Evolutionary conservation across 37 sponge, comb jelly and placozoan species (phyloP).

Genomic region (Beroe forskalii): DNA sequence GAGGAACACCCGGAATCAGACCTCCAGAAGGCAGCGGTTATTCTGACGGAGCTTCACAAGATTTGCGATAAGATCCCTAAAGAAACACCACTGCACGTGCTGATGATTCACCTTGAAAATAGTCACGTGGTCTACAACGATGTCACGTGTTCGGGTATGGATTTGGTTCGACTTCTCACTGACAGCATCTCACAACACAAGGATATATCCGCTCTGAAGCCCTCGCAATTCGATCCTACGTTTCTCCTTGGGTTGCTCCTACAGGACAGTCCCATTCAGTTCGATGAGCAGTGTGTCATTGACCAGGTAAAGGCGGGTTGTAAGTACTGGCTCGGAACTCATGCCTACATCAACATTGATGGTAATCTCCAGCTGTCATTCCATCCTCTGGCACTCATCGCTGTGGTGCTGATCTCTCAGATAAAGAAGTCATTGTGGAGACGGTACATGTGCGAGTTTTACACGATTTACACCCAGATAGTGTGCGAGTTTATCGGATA

Average conservation of each 20-base stretch:
- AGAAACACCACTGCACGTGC: not conserved
- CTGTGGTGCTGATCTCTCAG: not conserved
- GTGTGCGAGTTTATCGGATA: not conserved
- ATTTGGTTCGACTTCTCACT: slow-evolving; percentile 41
- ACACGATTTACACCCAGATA: slow-evolving; percentile 2
- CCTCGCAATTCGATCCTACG: not conserved
- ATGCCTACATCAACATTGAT: slow-evolving; percentile 21
- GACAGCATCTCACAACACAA: not conserved
- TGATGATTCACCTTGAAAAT: slow-evolving; percentile 17
- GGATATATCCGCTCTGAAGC: not conserved
- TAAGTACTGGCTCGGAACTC: slow-evolving; percentile 18
- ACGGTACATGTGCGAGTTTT: not conserved
- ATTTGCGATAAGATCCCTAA: not conserved
- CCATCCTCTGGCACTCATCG: slow-evolving; percentile 14
- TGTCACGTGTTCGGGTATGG: not conserved
- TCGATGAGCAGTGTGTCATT: not conserved
- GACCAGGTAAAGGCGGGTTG: slow-evolving; percentile 6
- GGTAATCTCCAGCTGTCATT: not conserved
- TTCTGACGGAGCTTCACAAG: not conserved
- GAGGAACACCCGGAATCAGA: not conserved
- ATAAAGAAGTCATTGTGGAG: not conserved
- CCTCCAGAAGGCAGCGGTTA: not conserved
- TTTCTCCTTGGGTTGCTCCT: slow-evolving; percentile 26
- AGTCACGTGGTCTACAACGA: not conserved
- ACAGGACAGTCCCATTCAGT: not conserved